Percentiles rank a stretch among this genome's conserved stretches.
phyloP scores from a whole-genome alignment of 2,888 invertebrate genomes.

The Scaptomyza reducta region DNA sequence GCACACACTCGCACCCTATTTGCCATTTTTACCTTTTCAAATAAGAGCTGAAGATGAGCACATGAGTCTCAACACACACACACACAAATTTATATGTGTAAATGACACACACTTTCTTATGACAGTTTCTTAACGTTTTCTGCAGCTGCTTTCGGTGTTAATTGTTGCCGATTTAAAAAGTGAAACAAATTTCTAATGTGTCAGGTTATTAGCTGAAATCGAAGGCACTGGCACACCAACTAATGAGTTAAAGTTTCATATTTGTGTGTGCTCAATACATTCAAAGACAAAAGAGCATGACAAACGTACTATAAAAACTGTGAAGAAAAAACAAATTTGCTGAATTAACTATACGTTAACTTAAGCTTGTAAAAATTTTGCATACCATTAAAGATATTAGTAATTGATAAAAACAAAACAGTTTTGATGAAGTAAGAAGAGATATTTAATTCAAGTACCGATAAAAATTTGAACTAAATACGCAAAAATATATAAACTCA shows the following conservation, averaged over 20 bases:
- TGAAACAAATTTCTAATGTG: slow-evolving; percentile 76
- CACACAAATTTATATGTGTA: slow-evolving; percentile 8
- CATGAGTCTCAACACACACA: slow-evolving; percentile 40
- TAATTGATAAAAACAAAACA: too few relatives aligned
- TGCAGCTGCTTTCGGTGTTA: slow-evolving; percentile 59
- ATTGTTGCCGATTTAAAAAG: slow-evolving; percentile 73
- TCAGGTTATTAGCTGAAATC: slow-evolving; percentile 69
- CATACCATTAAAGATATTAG: too few relatives aligned
- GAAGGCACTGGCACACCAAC: slow-evolving; percentile 50
- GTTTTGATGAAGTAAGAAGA: neutral
- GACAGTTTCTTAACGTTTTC: slow-evolving; percentile 62
- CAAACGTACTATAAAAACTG: too few relatives aligned
- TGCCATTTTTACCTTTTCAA: slow-evolving; percentile 48
- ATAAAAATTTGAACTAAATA: neutral
- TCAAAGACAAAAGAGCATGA: slow-evolving; percentile 23
- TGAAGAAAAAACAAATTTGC: neutral
- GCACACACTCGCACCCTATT: slow-evolving; percentile 10
- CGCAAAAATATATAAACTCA: neutral
- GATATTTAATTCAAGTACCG: neutral
- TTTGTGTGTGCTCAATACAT: slow-evolving; percentile 43
- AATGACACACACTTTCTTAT: slow-evolving; percentile 62
- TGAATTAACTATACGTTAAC: neutral
- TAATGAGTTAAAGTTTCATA: slow-evolving; percentile 19
- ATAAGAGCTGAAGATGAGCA: slow-evolving; percentile 53
- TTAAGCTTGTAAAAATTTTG: too few relatives aligned